Conservation (phyloP, 1,140 invertebrate genomes). For the Heliconius nattereri region DNA sequence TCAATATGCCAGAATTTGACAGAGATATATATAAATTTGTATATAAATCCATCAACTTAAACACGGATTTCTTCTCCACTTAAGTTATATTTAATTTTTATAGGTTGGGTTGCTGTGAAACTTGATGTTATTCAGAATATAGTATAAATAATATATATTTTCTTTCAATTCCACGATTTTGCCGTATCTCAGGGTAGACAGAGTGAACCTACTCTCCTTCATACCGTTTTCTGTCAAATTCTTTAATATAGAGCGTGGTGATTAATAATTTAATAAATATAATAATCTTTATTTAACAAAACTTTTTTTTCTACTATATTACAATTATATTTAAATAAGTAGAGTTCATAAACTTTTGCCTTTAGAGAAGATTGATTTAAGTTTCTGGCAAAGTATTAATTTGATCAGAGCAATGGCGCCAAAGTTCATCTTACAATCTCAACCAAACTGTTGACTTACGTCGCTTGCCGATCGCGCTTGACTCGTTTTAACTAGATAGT, state of each 20-base stretch:
- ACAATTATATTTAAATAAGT: neutral
- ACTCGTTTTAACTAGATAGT: conserved; percentile 51
- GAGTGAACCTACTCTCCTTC: no score
- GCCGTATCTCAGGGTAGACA: no score
- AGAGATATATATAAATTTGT: neutral
- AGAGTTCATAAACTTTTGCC: neutral
- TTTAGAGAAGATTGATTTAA: neutral
- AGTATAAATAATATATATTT: neutral
- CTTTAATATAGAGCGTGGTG: no score
- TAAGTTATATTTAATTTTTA: conserved; percentile 3
- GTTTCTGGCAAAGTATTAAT: conserved; percentile 46
- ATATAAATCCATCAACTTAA: conserved; percentile 12
- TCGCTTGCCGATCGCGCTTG: conserved; percentile 44
- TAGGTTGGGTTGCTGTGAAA: neutral
- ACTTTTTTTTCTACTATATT: no score
- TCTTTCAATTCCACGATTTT: no score
- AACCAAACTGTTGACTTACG: conserved; percentile 46
- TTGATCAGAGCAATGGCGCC: conserved; percentile 59
- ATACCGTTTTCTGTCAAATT: no score
- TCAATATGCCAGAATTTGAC: conserved; percentile 6
- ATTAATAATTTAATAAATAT: no score
- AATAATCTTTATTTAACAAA: no score
- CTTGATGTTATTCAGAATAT: neutral
- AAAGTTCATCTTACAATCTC: conserved; percentile 48
- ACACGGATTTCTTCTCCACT: neutral